Conservation (phyloP, 1,140 invertebrate genomes). For the Hypsibius dujardini region DNA sequence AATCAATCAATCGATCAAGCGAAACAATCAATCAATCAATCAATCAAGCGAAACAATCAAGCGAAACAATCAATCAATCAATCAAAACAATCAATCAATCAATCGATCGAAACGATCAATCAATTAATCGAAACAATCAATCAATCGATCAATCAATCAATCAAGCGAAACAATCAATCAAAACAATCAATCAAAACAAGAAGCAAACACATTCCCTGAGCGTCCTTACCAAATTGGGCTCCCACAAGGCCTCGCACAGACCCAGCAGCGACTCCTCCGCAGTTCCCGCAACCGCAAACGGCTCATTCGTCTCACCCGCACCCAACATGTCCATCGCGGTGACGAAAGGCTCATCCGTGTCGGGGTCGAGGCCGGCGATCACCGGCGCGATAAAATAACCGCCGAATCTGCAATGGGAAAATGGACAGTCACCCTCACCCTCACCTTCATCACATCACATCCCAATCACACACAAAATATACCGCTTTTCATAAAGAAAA, state of each 20-base stretch:
- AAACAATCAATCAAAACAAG: not conserved
- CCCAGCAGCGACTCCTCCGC: slow-evolving; percentile 82
- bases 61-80: too few species aligned
- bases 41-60: slow-evolving; percentile 16
- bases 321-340: slow-evolving; percentile 87
- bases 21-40: too few species aligned
- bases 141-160: too few species aligned
- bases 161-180: too few species aligned
- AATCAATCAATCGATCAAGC: too few species aligned
- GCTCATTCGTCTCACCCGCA: slow-evolving; percentile 63
- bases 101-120: too few species aligned
- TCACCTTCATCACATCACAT: not conserved
- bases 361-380: slow-evolving; percentile 75
- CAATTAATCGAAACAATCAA: too few species aligned
- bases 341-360: slow-evolving; percentile 71
- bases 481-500: slow-evolving; percentile 78
- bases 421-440: not conserved
- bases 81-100: too few species aligned
- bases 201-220: not conserved
- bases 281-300: slow-evolving; percentile 89
- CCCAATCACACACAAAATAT: too few species aligned
- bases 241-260: slow-evolving; percentile 91
- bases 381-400: slow-evolving; percentile 94
- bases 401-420: slow-evolving; percentile 51
- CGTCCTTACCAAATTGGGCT: slow-evolving; percentile 51